Evolutionary conservation across 2,797 vertebrate genomes (phyloP).

Genomic region (Mallotus villosus): DNA sequence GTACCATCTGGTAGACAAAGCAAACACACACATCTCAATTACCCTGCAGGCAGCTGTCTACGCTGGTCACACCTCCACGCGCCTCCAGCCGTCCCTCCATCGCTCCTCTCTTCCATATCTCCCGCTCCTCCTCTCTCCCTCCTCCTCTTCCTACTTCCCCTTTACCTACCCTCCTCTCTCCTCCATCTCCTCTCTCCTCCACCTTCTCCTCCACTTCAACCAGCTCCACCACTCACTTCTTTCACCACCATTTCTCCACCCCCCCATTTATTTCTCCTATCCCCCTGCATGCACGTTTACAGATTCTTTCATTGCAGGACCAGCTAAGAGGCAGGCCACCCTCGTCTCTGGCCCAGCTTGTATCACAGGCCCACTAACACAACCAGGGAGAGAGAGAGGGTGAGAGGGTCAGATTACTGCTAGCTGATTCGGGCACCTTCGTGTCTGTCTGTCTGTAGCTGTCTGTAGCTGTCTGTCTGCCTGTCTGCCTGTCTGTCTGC

Average conservation of each 20-base stretch:
- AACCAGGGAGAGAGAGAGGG: no score
- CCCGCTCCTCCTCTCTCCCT: constrained; percentile 1
- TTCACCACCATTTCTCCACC: background rate
- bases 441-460: background rate
- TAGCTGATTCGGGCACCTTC: no score
- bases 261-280: no score
- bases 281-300: no score
- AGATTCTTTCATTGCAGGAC: no score
- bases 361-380: no score
- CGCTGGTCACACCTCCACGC: constrained; percentile 45
- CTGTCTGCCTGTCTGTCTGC: background rate
- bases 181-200: background rate
- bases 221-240: no score
- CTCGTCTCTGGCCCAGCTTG: no score
- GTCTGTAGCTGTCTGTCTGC: constrained; percentile 10
- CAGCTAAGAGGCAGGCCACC: no score
- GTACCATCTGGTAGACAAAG: constrained; percentile 96
- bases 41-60: constrained; percentile 91
- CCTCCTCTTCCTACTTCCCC: constrained; percentile 5
- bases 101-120: background rate
- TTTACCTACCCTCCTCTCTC: background rate
- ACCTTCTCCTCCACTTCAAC: background rate
- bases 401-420: background rate
- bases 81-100: background rate
- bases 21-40: constrained; percentile 98